Conservation (phyloP, 2,113 vertebrate genomes). For the cattle (Bos taurus) region ARS-UCD2.0 NW_020192292.1:2731501-2732000, state of each 20-base stretch:
- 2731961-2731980: background rate
- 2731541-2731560: too few relatives aligned
- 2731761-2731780: background rate
- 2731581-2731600: too few relatives aligned
- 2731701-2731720: background rate
- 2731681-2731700: background rate
- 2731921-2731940: fast-evolving
- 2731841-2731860: background rate
- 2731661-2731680: background rate
- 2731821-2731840: background rate
- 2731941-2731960: background rate
- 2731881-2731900: background rate
- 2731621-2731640: background rate
- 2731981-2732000: background rate
- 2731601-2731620: background rate
- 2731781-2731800: background rate
- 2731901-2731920: background rate
- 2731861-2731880: background rate
- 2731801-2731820: background rate
- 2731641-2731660: background rate
- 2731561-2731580: too few relatives aligned
- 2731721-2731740: background rate
- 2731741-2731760: background rate
- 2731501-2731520: too few relatives aligned
- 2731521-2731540: too few relatives aligned